A percentile compares a stretch with the other conserved stretches of the same genome.
phyloP scores from a whole-genome alignment of 1,140 invertebrate species.

The Harlomillsia oculata region DNA sequence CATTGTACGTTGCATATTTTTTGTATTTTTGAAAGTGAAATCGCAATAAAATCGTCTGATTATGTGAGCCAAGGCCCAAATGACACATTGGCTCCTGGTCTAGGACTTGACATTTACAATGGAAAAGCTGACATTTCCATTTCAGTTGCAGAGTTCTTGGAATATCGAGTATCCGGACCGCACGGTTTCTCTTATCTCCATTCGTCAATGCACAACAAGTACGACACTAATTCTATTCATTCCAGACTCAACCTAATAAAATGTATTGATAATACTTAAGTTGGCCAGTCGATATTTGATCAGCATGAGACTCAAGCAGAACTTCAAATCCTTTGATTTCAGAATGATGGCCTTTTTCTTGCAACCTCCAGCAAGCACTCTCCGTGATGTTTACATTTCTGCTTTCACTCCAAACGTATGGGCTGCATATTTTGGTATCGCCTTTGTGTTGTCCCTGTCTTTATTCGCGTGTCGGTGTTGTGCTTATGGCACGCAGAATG shows the following conservation, averaged over 20 bases:
- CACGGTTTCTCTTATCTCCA: conserved; percentile 9
- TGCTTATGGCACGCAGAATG: no score
- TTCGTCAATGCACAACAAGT: conserved; percentile 2
- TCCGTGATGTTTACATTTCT: conserved; percentile 35
- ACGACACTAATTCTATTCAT: neutral
- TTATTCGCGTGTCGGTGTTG: no score
- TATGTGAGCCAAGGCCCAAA: conserved; percentile 1
- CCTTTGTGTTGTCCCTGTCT: no score
- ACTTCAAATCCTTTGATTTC: no score
- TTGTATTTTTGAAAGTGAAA: no score
- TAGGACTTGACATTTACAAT: conserved; percentile 16
- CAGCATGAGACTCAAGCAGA: no score
- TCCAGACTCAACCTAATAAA: neutral
- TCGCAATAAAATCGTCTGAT: no score
- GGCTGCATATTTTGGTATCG: conserved; percentile 8
- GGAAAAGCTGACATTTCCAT: conserved; percentile 22
- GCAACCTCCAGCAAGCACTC: conserved; percentile 46
- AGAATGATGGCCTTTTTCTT: conserved; percentile 39
- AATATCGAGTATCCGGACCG: conserved; percentile 2
- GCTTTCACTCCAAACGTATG: conserved; percentile 19
- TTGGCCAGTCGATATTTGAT: no score
- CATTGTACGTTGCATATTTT: no score
- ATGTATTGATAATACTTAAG: no score
- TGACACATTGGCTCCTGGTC: conserved; percentile 11
- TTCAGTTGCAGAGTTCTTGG: conserved; percentile 15